Conservation (phyloP, 2,113 vertebrate species). For the Paradoxurus hermaphroditus region DNA sequence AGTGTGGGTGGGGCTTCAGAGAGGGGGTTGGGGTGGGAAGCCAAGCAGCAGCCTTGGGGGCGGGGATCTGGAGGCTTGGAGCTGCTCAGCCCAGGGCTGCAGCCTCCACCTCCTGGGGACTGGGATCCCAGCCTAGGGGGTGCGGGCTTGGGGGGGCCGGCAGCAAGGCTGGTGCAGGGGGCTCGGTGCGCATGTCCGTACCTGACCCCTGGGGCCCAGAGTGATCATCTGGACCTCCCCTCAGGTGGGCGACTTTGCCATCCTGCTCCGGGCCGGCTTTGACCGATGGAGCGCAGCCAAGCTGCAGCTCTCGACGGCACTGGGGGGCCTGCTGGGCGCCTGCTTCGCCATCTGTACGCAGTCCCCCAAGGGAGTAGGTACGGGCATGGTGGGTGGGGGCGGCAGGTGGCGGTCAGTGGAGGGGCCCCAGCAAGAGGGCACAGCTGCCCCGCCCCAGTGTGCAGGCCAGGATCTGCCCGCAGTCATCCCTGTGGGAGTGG, state of each 20-base stretch:
- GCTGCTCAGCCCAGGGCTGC: neutral
- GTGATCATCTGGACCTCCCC: neutral
- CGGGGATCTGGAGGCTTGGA: neutral
- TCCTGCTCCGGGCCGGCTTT: constrained; percentile 96
- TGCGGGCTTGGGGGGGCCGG: neutral
- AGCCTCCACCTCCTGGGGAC: neutral
- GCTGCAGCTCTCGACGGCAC: constrained; percentile 95
- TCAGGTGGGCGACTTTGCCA: constrained; percentile 98
- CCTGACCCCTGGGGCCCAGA: neutral
- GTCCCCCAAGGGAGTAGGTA: constrained; percentile 95
- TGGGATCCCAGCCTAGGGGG: neutral
- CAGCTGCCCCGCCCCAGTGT: neutral
- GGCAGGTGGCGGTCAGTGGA: neutral
- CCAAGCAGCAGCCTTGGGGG: neutral
- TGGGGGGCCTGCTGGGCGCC: constrained; percentile 94
- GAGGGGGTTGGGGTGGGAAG: neutral
- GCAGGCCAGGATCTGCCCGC: neutral
- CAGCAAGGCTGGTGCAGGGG: neutral
- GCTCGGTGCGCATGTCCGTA: neutral
- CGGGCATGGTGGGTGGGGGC: neutral
- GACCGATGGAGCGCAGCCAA: constrained; percentile 97
- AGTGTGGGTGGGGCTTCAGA: neutral
- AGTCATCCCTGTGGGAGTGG: neutral
- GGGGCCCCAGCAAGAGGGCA: neutral
- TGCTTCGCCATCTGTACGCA: constrained; percentile 94